These are phyloP conservation scores for Plebejus anna DNA, from an alignment of 2,888 invertebrate species.

Conservation along the genomic window DNA sequence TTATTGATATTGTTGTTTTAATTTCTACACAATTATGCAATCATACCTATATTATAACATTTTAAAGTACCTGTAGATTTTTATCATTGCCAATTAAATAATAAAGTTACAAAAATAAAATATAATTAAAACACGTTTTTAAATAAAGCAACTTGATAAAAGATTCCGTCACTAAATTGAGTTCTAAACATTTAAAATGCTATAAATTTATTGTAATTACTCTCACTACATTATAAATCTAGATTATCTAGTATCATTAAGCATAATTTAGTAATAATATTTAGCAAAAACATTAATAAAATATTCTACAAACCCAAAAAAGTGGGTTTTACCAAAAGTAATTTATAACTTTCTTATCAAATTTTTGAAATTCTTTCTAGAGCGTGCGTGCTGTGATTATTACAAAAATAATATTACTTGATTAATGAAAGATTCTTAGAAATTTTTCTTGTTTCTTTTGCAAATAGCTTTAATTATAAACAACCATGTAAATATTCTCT, in stretches of 20 bases:
- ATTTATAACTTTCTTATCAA: background rate
- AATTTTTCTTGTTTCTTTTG: too few species aligned
- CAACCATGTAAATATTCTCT: too few species aligned
- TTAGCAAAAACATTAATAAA: slow-evolving; percentile 39
- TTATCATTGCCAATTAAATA: background rate
- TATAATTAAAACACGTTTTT: background rate
- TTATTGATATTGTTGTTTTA: too few species aligned
- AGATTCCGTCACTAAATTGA: background rate
- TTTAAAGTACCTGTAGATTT: background rate
- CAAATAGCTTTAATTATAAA: too few species aligned
- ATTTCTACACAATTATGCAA: too few species aligned
- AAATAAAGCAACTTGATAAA: background rate
- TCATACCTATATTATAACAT: background rate
- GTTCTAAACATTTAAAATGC: background rate
- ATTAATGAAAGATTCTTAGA: too few species aligned
- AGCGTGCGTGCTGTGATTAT: background rate
- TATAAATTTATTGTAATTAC: slow-evolving; percentile 8
- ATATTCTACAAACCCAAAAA: slow-evolving; percentile 36
- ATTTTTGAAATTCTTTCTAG: background rate
- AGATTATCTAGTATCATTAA: slow-evolving; percentile 42
- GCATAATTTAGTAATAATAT: slow-evolving; percentile 42
- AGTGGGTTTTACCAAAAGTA: slow-evolving; percentile 41
- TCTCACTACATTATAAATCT: slow-evolving; percentile 36
- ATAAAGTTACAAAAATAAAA: background rate
- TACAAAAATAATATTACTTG: background rate